Evolutionary conservation across 2,113 vertebrate species (phyloP).

Genomic region (Saguinus midas): DNA sequence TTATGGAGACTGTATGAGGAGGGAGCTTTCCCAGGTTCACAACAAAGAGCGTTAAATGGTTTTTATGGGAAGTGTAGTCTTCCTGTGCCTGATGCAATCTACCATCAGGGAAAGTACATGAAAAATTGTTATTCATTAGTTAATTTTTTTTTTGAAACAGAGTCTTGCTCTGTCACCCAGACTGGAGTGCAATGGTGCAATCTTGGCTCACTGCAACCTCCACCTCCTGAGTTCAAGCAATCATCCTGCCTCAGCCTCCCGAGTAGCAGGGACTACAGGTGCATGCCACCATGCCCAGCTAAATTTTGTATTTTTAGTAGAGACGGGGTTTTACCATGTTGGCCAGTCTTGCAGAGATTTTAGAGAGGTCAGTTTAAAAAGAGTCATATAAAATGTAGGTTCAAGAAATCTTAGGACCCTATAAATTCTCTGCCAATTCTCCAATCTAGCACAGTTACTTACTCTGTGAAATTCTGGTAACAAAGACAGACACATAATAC

Average conservation of each 20-base stretch:
- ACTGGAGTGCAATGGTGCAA: too few relatives aligned
- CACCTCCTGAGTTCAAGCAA: too few relatives aligned
- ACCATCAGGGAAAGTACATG: fast-evolving
- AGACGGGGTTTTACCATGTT: too few relatives aligned
- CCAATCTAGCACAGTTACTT: neutral
- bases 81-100: neutral
- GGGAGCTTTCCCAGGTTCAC: too few relatives aligned
- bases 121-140: too few relatives aligned
- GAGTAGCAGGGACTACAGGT: too few relatives aligned
- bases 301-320: too few relatives aligned
- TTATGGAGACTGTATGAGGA: neutral
- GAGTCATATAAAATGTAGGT: neutral
- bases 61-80: fast-evolving
- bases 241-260: too few relatives aligned
- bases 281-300: too few relatives aligned
- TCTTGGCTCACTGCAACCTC: too few relatives aligned
- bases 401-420: neutral
- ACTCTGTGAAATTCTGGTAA: neutral
- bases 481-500: neutral
- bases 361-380: neutral
- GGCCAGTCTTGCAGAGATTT: neutral
- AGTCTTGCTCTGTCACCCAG: too few relatives aligned
- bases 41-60: too few relatives aligned
- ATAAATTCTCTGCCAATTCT: neutral
- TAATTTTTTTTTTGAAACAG: neutral